Evolutionary conservation across 2,113 vertebrate species (phyloP), one percentile per base, ranked within the genome.

Genomic region (Pedetes capensis): DNA sequence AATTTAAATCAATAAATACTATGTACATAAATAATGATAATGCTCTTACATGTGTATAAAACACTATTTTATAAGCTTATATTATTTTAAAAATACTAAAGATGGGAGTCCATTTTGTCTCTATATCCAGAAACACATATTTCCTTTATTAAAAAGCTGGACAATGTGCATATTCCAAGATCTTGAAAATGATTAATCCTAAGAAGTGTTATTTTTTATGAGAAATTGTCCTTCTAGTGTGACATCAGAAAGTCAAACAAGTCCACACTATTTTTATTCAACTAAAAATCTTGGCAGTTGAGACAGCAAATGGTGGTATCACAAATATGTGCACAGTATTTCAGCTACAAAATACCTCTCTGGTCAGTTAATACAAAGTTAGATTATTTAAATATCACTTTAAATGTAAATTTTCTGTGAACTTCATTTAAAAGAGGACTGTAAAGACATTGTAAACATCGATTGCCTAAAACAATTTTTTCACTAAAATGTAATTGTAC

Each of bases 61-160:
- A 80, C 3, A 39, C 4, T 64, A 25, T 63, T 87, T 92, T 32
- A 69, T n/a, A 47, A 0, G 8, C 75, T 49, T 61, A 76, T 51
- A 51, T 55, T 72, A 76, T 80, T 61, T 85, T 76, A 85, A 42
- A 82, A 88, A 91, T 80, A 80, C 2, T 69, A 78, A 75, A 90
- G 72, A 61, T 47, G 0, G 10, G 13, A 51, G 42, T 89, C 3
- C 18, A 69, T 47, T 68, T 89, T 93, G 53, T 47, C 14, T 49
- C 3, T 80, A 37, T 20, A 68, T 37, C 5, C 47, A 78, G 3
- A 94, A 87, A n/a, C 11, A 69, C 8, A 69, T 57, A 87, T 42
- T 90, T 87, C 8, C 66, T 81, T 96, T 85, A 89, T 27, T 49
- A 76, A 57, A 63, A 37, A 53, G 20, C 12, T 94, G 20, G 7